Base-by-base conservation (phyloP, 1,140 invertebrate species). In the Drosophila willistoni region DNA sequence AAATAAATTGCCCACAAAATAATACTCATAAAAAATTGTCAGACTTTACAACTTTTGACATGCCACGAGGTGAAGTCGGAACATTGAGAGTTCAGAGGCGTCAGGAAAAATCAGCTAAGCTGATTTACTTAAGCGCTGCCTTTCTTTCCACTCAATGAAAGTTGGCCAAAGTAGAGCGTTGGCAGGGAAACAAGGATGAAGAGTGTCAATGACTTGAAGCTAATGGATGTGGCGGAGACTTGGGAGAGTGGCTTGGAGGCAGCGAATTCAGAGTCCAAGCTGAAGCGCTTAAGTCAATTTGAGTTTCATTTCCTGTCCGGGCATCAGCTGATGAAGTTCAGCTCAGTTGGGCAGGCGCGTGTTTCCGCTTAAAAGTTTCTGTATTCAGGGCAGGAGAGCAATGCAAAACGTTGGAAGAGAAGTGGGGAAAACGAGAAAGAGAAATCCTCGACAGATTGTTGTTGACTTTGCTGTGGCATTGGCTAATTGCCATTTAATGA, bases 131-230 rank as follows among this genome's bases (percentile, higher is more conserved):
- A 34, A 51, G 62, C 62, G 29, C 62, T 19, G 56, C 56, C 14
- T 36, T 36, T 29, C 29, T 25, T 64, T 64, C 44, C 42, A 51
- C 62, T 51, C 62, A 44, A 64, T 54, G 42, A 34, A 64, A 29
- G 42, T 33, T 17, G 61, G 33, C 41, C 13, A 44, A 44, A 64
- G 25, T 39, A 60, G 34, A 7, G 19, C 57, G 29, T 1, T 17
- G 29, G 4, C 34, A 60, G 7, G 19, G 9, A 4, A 39, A 13
- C 10, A 10, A 22, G 12, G 33, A 60, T 12, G 33, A 60, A 13
- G 59, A 62, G 60, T 62, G 60, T 62, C 60, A 62, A 62, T 62
- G 41, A 62, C 41, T 62, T 62, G 60, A 19, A 59, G 34, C 56
- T 59, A 59, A 59, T 59, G 56, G 56, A 59, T 36, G 55, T 29